Evolutionary conservation across 2,113 vertebrate genomes (phyloP), one percentile per base, ranked within the genome.

Genomic region (Sebastes fasciatus): DNA sequence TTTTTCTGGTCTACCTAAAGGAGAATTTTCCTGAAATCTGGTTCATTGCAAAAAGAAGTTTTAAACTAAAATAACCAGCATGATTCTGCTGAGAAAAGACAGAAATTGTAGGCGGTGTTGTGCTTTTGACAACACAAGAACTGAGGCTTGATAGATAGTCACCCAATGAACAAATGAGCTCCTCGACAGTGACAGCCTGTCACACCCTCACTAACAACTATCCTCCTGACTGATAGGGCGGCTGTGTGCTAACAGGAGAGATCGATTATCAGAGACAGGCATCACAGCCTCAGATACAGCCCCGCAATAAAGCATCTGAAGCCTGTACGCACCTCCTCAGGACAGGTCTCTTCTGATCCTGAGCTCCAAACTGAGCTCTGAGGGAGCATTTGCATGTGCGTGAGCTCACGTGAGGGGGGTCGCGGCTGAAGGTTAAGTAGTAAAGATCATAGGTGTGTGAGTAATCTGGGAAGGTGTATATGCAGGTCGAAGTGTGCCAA

Each of bases 221-320:
- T 72, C 65, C 48, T 67, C 70, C 71, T 61, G 86, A 84, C 80
- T 77, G 92, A 93, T 91, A 85, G 72, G 69, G 81, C 74, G 58
- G 51, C 52, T 12, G 67, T 1, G 65, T 60, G 88, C 84, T 80
- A 87, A 93, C 88, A 90, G 85, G 81, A 77, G 23, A 73, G 83
- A 87, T 92, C 85, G 83, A 93, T 94, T 90, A 93, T 90, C 87
- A 88, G 77, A 89, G 67, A 70, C 74, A 65, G 78, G 67, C 81
- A 92, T 92, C 87, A 21, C 76, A 66, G 84, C 77, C 77, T 76
- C 71, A 84, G 87, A 93, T 86, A 74, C 65, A 52, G 68, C 62
- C 40, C 69, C 72, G 88, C 61, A 89, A 82, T 86, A 69, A 64
- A 77, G 86, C 80, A 80, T 87, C 71, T 23, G 16, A 57, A 48